phyloP scores from a whole-genome alignment of 2,113 vertebrate genomes.

The Bos javanicus region DNA sequence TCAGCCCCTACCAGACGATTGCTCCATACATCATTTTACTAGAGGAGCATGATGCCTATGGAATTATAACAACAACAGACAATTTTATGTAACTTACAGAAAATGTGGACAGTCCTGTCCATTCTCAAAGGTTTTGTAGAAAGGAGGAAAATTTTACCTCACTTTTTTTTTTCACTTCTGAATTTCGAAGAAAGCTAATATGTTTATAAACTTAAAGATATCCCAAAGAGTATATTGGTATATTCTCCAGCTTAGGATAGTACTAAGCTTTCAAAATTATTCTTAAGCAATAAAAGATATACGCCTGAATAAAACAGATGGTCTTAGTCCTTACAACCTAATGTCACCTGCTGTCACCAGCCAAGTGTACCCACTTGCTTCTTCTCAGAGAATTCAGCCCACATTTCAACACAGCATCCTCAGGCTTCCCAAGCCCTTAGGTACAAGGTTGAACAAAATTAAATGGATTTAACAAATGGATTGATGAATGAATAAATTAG shows the following conservation, averaged over 20 bases:
- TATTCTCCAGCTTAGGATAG: neutral
- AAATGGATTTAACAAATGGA: neutral
- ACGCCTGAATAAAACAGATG: neutral
- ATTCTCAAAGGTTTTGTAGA: slow-evolving; percentile 7
- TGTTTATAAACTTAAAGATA: neutral
- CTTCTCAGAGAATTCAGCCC: neutral
- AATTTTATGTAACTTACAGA: slow-evolving; percentile 42
- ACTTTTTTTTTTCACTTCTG: neutral
- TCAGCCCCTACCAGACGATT: slow-evolving; percentile 91
- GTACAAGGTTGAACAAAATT: neutral
- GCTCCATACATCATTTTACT: slow-evolving; percentile 91
- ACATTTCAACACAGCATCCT: too few relatives aligned
- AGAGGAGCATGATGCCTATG: slow-evolving; percentile 79
- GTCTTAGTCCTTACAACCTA: neutral
- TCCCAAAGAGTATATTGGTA: neutral
- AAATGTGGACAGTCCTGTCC: slow-evolving; percentile 60
- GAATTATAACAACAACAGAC: slow-evolving; percentile 81
- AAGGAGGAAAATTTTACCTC: neutral
- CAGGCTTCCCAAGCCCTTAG: neutral
- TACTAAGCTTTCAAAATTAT: neutral
- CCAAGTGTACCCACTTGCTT: neutral
- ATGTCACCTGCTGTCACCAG: neutral
- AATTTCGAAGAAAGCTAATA: neutral
- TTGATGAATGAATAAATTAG: neutral
- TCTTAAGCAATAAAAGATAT: neutral